A percentile compares a stretch with the other conserved stretches of the same genome.
These are phyloP conservation scores for Columba livia DNA, from an alignment of 2,113 vertebrate species.

Conservation along the genomic window DNA sequence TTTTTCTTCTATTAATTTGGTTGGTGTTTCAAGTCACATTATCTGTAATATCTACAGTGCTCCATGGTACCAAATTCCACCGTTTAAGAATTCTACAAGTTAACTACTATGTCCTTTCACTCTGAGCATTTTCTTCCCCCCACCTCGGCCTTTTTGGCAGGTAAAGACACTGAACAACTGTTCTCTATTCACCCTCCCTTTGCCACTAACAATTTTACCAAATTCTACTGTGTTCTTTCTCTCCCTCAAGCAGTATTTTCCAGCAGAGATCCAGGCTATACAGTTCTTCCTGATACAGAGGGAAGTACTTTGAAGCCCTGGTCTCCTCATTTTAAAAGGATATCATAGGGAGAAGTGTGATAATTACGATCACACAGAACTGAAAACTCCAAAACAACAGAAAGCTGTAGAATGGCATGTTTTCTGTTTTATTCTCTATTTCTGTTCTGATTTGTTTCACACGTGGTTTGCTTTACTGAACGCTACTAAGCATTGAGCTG, in stretches of 20 bases:
- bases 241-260: neutral
- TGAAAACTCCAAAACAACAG: neutral
- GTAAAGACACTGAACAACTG: neutral
- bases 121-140: neutral
- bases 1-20: neutral
- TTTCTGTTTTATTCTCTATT: conserved; percentile 23
- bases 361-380: neutral
- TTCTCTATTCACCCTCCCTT: neutral
- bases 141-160: neutral
- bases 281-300: neutral
- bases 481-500: conserved; percentile 10
- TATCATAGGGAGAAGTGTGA: neutral
- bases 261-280: neutral
- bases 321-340: neutral
- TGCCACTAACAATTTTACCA: neutral
- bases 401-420: neutral
- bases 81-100: neutral
- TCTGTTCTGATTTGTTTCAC: conserved; percentile 18
- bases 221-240: neutral
- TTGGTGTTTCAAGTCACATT: neutral
- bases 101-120: neutral
- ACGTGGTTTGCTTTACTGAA: conserved; percentile 26
- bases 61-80: neutral
- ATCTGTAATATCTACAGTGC: neutral
- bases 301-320: neutral